A percentile compares a stretch with the other conserved stretches of the same genome.
Conservation (phyloP, 2,888 invertebrate genomes). For the Drosophila neutralis region DNA sequence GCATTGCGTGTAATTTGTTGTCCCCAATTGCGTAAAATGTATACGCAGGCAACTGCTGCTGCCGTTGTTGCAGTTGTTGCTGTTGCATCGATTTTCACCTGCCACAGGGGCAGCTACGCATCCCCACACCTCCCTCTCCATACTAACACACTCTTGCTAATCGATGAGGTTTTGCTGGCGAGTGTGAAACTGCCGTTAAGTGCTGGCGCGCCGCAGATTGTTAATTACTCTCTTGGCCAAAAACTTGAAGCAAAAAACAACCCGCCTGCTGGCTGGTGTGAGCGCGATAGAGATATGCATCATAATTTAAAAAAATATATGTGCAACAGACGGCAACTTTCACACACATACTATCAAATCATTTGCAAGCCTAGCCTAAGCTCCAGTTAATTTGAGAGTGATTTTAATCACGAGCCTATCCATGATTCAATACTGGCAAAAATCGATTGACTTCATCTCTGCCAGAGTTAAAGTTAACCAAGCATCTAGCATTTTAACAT, state of each 20-base stretch:
- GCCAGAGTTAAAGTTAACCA: neutral
- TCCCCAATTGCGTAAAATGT: conserved; percentile 65
- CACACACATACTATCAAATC: neutral
- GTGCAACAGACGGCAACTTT: neutral
- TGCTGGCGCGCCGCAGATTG: conserved; percentile 58
- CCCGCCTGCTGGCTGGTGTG: neutral
- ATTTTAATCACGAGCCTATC: neutral
- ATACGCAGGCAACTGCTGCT: conserved; percentile 33
- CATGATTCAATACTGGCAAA: neutral
- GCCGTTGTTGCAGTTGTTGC: conserved; percentile 6
- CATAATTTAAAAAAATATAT: neutral
- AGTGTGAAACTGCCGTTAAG: conserved; percentile 63
- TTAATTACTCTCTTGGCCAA: conserved; percentile 54
- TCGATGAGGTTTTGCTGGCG: conserved; percentile 50
- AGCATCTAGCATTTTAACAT: neutral
- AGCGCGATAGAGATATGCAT: neutral
- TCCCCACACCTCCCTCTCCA: neutral
- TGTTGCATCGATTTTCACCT: conserved; percentile 65
- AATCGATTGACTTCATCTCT: neutral
- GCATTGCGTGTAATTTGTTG: conserved; percentile 63
- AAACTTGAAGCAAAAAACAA: neutral
- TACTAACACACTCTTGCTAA: conserved; percentile 26
- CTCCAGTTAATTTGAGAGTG: neutral
- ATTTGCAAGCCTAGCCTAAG: neutral
- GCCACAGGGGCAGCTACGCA: conserved; percentile 21